Base-by-base conservation (phyloP, 2,888 invertebrate genomes). In the Cetonia aurata region DNA sequence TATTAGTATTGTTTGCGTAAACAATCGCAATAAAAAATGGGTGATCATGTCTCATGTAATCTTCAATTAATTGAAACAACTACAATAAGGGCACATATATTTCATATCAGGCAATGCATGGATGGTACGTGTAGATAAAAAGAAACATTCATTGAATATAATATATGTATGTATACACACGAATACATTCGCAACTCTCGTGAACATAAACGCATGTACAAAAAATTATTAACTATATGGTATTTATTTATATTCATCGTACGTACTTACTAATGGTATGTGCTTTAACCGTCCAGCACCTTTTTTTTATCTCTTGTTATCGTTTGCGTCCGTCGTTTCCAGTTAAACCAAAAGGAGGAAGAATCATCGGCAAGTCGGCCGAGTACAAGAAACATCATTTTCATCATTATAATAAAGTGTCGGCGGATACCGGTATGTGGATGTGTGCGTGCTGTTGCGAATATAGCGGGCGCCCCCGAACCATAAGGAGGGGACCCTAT, bases 401-500 rank as follows among this genome's bases (percentile, higher is more conserved):
- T 65, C 62, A 65, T 65, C 62, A 65, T 50, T 50, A 37, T 65
- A 65, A 65, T 65, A 65, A 65, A 65, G 62, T 65, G 62, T 65
- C 62, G 62, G 62, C 50, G 50, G 50, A 65, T 65, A 50, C 62
- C 62, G 62, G 62, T 65, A 65, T 65, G 37, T 48, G 62, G 3
- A 52, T 60, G 62, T 65, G 44, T 62, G 50, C 33, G 62, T 62
- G 62, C 19, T 57, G 48, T 75, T 75, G 73, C 74, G 73, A 75
- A 75, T 75, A 74, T 73, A 69, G 74, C 72, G 72, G 70, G 70
- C 62, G 62, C 70, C 73, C 73, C 69, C 70, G 67, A 69, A 68
- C 62, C 71, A 70, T 59, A 73, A 75, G 79, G 81, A 78, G 80
- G 81, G 81, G 80, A 79, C 76, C 76, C 76, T 81, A 81, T 80